phyloP scores from a whole-genome alignment of 2,888 invertebrate genomes.

The Tholera decimalis region DNA sequence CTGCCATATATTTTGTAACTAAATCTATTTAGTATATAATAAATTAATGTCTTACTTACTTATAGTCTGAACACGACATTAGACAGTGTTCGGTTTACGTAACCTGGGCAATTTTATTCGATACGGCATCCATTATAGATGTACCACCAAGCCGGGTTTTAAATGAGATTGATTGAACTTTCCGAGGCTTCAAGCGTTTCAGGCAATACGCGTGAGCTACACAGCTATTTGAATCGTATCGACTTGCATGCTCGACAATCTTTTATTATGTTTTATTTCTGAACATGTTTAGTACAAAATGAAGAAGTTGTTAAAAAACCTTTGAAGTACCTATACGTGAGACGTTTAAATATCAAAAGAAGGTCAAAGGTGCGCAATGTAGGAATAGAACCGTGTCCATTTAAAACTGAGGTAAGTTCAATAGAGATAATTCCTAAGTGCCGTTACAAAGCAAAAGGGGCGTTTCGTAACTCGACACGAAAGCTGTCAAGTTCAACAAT shows the following conservation, averaged over 20 bases:
- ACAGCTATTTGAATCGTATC: conserved; percentile 12
- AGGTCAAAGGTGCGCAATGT: not conserved
- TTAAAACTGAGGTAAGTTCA: not conserved
- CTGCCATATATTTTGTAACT: not conserved
- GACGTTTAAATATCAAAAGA: not conserved
- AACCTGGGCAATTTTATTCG: conserved; percentile 56
- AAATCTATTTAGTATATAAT: not conserved
- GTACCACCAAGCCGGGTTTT: conserved; percentile 51
- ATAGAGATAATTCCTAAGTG: not conserved
- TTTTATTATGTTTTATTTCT: not conserved
- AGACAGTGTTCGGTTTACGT: conserved; percentile 58
- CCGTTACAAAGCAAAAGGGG: not conserved
- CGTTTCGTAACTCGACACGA: conserved; percentile 8
- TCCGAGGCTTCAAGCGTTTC: conserved; percentile 23
- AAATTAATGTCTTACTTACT: conserved; percentile 9
- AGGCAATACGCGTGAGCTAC: conserved; percentile 21
- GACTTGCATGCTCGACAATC: not conserved
- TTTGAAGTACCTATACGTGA: not conserved
- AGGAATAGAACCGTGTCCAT: not conserved
- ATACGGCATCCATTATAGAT: conserved; percentile 64
- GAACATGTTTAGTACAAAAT: not conserved
- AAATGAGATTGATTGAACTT: conserved; percentile 64
- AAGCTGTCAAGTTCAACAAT: conserved; percentile 31
- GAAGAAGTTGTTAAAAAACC: not conserved
- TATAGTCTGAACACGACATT: conserved; percentile 18